A percentile compares a stretch with the other conserved stretches of the same genome.
phyloP scores from a whole-genome alignment of 2,888 invertebrate species.

The Busseola fusca region DNA sequence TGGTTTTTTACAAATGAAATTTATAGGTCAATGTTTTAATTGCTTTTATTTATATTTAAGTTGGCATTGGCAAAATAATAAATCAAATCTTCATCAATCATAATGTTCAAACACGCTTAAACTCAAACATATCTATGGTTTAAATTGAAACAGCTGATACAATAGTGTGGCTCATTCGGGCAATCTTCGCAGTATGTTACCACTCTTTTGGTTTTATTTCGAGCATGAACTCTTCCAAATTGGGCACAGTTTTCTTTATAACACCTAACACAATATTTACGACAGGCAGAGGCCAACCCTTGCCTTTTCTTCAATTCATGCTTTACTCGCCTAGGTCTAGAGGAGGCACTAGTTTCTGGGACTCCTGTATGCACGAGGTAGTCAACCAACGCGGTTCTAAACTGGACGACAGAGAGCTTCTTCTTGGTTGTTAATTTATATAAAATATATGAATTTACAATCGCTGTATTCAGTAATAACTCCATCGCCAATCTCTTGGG shows the following conservation, averaged over 20 bases:
- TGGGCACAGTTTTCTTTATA: conserved; percentile 51
- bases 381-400: conserved; percentile 42
- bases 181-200: conserved; percentile 51
- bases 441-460: conserved; percentile 35
- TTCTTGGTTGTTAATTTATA: conserved; percentile 51
- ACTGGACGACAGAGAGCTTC: conserved; percentile 46
- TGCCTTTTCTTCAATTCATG: conserved; percentile 39
- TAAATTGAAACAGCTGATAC: conserved; percentile 45
- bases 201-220: conserved; percentile 50
- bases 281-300: conserved; percentile 20
- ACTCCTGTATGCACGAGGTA: conserved; percentile 36
- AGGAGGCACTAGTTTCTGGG: conserved; percentile 37
- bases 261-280: conserved; percentile 46
- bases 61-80: conserved; percentile 42
- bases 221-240: conserved; percentile 45
- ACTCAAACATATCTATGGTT: conserved; percentile 45
- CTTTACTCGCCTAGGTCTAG: conserved; percentile 43
- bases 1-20: conserved; percentile 18
- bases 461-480: conserved; percentile 33
- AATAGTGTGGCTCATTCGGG: conserved; percentile 48
- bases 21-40: conserved; percentile 23
- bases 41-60: conserved; percentile 33
- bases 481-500: conserved; percentile 40
- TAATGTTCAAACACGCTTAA: conserved; percentile 36
- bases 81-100: conserved; percentile 47